These are phyloP conservation scores for Eilema sororculum DNA, from an alignment of 2,888 invertebrate genomes.

Conservation along the genomic window DNA sequence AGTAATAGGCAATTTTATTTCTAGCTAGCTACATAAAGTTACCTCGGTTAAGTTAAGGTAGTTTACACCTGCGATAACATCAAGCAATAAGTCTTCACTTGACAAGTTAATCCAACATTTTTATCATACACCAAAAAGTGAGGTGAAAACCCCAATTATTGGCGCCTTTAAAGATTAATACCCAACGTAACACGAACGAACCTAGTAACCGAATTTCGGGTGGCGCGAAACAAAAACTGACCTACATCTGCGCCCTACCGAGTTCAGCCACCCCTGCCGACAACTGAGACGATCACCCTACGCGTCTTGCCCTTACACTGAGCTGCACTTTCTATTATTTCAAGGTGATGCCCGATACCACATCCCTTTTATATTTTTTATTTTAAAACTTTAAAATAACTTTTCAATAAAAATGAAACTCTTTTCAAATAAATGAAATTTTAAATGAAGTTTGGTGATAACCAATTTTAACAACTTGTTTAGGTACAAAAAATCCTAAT, in stretches of 20 bases:
- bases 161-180: conserved; percentile 58
- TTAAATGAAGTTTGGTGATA: conserved; percentile 8
- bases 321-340: conserved; percentile 73
- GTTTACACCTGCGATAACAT: conserved; percentile 25
- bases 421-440: conserved; percentile 16
- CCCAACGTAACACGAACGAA: conserved; percentile 65
- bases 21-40: conserved; percentile 3
- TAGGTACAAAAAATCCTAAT: background rate
- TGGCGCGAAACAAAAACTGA: conserved; percentile 87
- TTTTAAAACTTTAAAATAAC: conserved; percentile 16
- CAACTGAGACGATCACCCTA: conserved; percentile 73
- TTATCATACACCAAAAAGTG: conserved; percentile 31
- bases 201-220: conserved; percentile 86
- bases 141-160: conserved; percentile 58
- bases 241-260: conserved; percentile 84
- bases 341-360: conserved; percentile 65
- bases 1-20: conserved; percentile 7
- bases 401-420: conserved; percentile 6
- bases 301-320: conserved; percentile 74
- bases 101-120: conserved; percentile 25
- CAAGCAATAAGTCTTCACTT: conserved; percentile 20
- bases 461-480: background rate
- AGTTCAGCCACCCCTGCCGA: conserved; percentile 84
- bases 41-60: conserved; percentile 15
- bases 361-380: conserved; percentile 35